Evolutionary conservation across 2,888 invertebrate species (phyloP).

Genomic region (Cryptophagus acutangulus): DNA sequence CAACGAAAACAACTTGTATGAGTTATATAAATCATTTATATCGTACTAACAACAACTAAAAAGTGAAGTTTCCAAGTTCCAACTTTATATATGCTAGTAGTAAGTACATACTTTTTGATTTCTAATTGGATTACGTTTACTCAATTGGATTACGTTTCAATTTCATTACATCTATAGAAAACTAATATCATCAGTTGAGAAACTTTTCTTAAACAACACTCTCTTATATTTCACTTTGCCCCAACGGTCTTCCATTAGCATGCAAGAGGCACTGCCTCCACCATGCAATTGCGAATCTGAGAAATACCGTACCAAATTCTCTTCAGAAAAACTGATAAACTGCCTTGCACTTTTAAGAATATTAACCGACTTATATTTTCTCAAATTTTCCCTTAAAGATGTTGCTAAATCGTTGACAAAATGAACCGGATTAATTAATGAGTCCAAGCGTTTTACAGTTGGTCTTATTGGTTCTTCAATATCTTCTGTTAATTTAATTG

Average conservation of each 20-base stretch:
- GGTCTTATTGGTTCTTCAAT: not conserved
- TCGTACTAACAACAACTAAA: too few relatives aligned
- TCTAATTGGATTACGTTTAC: too few relatives aligned
- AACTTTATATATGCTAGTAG: too few relatives aligned
- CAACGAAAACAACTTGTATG: too few relatives aligned
- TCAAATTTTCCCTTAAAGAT: constrained; percentile 17
- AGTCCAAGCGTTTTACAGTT: not conserved
- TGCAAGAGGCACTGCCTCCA: too few relatives aligned
- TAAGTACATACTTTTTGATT: too few relatives aligned
- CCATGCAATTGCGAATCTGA: constrained; percentile 29
- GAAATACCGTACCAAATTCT: constrained; percentile 24
- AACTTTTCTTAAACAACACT: constrained; percentile 22
- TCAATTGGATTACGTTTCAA: too few relatives aligned
- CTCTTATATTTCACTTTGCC: constrained; percentile 6
- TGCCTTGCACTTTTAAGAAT: constrained; percentile 16
- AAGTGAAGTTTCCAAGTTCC: too few relatives aligned
- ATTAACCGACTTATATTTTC: constrained; percentile 19
- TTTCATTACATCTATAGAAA: too few relatives aligned
- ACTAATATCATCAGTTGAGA: constrained; percentile 26
- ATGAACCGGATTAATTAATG: not conserved
- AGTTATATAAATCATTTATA: too few relatives aligned
- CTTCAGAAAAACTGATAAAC: constrained; percentile 19
- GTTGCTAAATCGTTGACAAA: not conserved
- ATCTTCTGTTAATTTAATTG: not conserved
- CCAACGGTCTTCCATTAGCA: constrained; percentile 8